Conservation (phyloP, 2,888 invertebrate species). For the Pollenia griseotomentosa region DNA sequence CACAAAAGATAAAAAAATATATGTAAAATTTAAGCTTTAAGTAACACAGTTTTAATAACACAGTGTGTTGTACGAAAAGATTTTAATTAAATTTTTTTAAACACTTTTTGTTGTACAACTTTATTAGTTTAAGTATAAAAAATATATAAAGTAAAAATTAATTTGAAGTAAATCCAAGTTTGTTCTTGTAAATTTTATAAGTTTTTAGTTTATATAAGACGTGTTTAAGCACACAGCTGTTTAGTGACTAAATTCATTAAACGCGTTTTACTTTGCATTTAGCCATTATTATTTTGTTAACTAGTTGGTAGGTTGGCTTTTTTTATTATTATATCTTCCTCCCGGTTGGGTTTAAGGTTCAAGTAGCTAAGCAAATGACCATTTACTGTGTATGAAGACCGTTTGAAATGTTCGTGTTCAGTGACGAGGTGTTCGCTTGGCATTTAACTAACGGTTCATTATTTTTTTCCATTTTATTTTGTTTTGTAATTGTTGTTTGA, state of each 20-base stretch:
- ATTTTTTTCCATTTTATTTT: constrained; percentile 1
- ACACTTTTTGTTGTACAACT: neutral
- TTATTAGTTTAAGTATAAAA: neutral
- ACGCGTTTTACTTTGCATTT: constrained; percentile 66
- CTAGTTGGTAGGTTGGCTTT: constrained; percentile 26
- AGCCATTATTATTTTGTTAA: constrained; percentile 45
- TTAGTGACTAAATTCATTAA: constrained; percentile 70
- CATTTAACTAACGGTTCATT: constrained; percentile 60
- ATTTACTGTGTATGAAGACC: constrained; percentile 37
- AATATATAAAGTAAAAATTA: neutral
- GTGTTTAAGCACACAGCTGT: constrained; percentile 68
- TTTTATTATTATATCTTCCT: constrained; percentile 1
- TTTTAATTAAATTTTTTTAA: constrained; percentile 27
- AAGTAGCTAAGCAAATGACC: constrained; percentile 54
- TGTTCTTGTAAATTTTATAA: neutral
- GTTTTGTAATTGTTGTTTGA: constrained; percentile 15
- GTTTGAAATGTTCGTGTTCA: constrained; percentile 65
- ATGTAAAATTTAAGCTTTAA: constrained; percentile 2
- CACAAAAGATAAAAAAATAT: neutral
- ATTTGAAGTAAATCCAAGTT: neutral
- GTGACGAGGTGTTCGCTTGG: constrained; percentile 68
- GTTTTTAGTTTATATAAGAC: constrained; percentile 50
- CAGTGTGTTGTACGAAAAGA: neutral
- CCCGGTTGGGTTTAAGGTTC: neutral
- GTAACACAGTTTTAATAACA: constrained; percentile 15